These are phyloP conservation scores for Oopsacas minuta DNA, from an alignment of 37 sponge, comb jelly and placozoan genomes.

Conservation along the genomic window DNA sequence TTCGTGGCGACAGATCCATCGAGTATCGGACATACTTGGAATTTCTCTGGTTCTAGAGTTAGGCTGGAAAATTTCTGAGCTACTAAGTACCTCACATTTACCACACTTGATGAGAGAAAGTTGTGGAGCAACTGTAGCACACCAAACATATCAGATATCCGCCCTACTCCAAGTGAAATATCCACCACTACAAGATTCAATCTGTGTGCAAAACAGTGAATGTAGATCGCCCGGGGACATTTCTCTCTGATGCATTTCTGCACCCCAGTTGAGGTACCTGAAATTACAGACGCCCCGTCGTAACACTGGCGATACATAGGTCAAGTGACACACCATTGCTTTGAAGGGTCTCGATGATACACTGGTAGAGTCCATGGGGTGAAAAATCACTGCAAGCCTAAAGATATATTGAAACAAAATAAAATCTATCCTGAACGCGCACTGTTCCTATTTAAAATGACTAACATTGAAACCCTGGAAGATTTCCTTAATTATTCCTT, in stretches of 20 bases:
- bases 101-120: neutral
- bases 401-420: too few species aligned
- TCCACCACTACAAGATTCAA: conserved; percentile 2
- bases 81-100: neutral
- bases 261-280: neutral
- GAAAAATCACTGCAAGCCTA: neutral
- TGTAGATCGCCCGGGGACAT: neutral
- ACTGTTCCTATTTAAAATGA: too few species aligned
- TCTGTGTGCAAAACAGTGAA: neutral
- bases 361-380: neutral
- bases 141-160: neutral
- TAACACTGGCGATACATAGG: conserved; percentile 6
- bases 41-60: conserved; percentile 15
- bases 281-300: conserved; percentile 12
- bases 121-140: neutral
- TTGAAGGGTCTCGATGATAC: neutral
- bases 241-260: neutral
- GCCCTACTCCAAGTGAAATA: neutral
- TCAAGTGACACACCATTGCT: neutral
- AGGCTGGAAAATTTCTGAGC: neutral
- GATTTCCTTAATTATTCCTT: neutral
- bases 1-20: conserved; percentile 24
- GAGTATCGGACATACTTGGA: conserved; percentile 24
- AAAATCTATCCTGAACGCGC: too few species aligned
- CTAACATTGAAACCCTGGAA: too few species aligned